Evolutionary conservation across 2,797 vertebrate species (phyloP).

Genomic region (Peromyscus eremicus): DNA sequence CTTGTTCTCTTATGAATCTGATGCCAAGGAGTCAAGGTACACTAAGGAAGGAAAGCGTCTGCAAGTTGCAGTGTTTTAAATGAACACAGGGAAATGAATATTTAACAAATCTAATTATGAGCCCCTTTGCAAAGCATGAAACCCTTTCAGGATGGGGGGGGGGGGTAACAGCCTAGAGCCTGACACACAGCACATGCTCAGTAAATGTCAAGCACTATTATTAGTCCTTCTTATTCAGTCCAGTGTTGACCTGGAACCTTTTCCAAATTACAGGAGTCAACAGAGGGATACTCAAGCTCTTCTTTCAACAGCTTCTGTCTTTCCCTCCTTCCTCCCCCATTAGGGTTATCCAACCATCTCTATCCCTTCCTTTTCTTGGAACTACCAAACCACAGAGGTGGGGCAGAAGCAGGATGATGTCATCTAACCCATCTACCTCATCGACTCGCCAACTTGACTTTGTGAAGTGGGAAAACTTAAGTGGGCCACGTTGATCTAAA

Average conservation of each 20-base stretch:
- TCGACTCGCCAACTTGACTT: slow-evolving; percentile 22
- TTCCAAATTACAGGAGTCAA: slow-evolving; percentile 37
- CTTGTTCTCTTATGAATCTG: background rate
- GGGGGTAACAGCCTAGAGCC: background rate
- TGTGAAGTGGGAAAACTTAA: slow-evolving; percentile 26
- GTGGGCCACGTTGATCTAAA: slow-evolving; percentile 15
- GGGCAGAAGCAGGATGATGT: background rate
- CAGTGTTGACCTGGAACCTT: background rate
- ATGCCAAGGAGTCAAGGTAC: background rate
- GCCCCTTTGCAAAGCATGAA: background rate
- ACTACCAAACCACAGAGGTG: background rate
- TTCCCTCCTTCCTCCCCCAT: background rate
- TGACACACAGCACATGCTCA: background rate
- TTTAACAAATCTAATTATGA: slow-evolving; percentile 18
- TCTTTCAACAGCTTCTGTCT: background rate
- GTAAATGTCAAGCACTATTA: background rate
- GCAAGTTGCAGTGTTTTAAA: slow-evolving; percentile 2
- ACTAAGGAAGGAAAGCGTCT: background rate
- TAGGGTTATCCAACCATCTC: background rate
- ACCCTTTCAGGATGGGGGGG: background rate
- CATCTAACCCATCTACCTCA: slow-evolving; percentile 1
- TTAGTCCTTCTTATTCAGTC: background rate
- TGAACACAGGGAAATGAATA: background rate
- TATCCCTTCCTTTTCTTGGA: background rate
- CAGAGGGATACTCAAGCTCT: background rate